Base-by-base conservation (phyloP, 2,888 invertebrate genomes). In the Germaria angustata region DNA sequence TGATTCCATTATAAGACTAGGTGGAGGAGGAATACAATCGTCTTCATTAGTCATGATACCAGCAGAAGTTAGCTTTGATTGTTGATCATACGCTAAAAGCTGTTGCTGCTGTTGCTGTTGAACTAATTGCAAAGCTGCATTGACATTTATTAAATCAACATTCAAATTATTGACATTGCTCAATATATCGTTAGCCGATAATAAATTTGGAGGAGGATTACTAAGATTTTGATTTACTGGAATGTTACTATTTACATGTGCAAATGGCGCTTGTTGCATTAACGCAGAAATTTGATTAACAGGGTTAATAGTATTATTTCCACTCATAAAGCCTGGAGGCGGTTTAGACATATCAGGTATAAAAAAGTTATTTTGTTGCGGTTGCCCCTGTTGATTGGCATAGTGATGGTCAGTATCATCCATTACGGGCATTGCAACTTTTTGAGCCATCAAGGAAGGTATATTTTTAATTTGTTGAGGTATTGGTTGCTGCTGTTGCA, bases 331-430 rank as follows among this genome's bases (percentile, higher is more conserved):
- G 34, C 96, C 96, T 5, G 97, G 97, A 0, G 97, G 97, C 0
- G 97, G 97, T 89, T 96, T 95, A 22, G 95, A 95, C 85, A 97
- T 93, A 92, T 97, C 97, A 44, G 97, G 97, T 89, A 94, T 94
- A 84, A 92, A 92, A 91, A 92, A 91, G 91, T 92, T 86, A 55
- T 75, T 55, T 15, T 65, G 55, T 55, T 73, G 72, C n/a, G 61
- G 73, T 24, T 65, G 63, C 17, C 41, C 63, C 17, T 73, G 73
- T 11, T 66, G 53, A 46, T 72, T 76, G 4, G 36, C 41, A 61
- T 53, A 71, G 22, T 46, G 57, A 13, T 72, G 49, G 0, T 81
- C 77, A 17, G 34, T 59, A 22, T 84, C 84, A 32, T 87, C 86
- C 9, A 39, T 79, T 5, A 85, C 84, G 0, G 91, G 91, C 88